Evolutionary conservation across 2,797 vertebrate species (phyloP).

Genomic region (Menidia menidia): DNA sequence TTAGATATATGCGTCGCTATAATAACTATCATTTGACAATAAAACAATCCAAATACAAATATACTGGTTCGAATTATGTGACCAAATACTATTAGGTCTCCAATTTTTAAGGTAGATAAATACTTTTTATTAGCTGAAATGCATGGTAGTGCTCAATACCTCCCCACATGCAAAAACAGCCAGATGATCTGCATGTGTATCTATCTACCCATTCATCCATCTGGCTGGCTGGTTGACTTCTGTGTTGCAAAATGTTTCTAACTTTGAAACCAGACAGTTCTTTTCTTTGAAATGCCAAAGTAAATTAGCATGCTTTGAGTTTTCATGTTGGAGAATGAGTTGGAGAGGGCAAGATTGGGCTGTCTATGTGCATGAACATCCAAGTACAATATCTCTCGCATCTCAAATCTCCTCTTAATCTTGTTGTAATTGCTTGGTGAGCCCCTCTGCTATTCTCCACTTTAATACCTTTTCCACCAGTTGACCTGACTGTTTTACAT

Average conservation of each 20-base stretch:
- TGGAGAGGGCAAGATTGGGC: slow-evolving; percentile 42
- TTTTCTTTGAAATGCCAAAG: slow-evolving; percentile 45
- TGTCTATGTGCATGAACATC: slow-evolving; percentile 46
- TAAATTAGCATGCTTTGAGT: slow-evolving; percentile 58
- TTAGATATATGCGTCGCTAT: too few relatives aligned
- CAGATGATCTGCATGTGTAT: slow-evolving; percentile 37
- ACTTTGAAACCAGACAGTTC: slow-evolving; percentile 34
- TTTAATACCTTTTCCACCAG: slow-evolving; percentile 50
- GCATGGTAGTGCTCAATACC: slow-evolving; percentile 22
- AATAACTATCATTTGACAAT: neutral
- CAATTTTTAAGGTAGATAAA: neutral
- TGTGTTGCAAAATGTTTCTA: slow-evolving; percentile 24
- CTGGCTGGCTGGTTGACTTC: slow-evolving; percentile 24
- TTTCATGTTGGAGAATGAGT: slow-evolving; percentile 46
- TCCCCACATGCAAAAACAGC: slow-evolving; percentile 28
- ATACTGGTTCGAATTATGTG: neutral
- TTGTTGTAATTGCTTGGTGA: slow-evolving; percentile 76
- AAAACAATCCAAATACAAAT: neutral
- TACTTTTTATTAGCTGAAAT: neutral
- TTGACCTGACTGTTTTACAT: slow-evolving; percentile 60
- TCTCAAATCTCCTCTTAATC: slow-evolving; percentile 73
- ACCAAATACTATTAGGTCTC: neutral
- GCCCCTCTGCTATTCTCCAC: slow-evolving; percentile 47
- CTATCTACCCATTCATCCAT: too few relatives aligned
- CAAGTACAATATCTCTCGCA: slow-evolving; percentile 54